Evolutionary conservation across 2,888 invertebrate species (phyloP).

Genomic region (Piscicola geometra): DNA sequence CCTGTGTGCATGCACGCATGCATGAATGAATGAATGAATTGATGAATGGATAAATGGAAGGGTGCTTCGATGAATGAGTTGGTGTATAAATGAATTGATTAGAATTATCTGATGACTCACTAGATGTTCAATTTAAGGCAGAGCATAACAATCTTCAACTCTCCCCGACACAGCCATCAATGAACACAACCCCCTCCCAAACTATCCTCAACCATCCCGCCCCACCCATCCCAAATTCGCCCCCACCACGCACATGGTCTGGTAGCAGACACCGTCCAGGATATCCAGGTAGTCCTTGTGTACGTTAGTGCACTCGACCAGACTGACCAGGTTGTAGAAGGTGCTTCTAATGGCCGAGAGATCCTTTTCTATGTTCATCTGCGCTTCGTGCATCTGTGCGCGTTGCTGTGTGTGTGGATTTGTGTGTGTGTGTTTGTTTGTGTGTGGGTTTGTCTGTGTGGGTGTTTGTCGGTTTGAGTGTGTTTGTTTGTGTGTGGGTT

Average conservation of each 20-base stretch:
- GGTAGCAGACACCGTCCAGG: slow-evolving; percentile 59
- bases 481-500: no score
- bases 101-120: no score
- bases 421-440: no score
- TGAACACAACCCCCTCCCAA: neutral
- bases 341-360: slow-evolving; percentile 30
- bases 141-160: neutral
- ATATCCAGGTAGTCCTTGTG: slow-evolving; percentile 47
- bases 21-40: neutral
- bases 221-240: neutral
- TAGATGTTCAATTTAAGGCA: no score
- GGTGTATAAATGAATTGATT: no score
- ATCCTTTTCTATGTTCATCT: slow-evolving; percentile 20
- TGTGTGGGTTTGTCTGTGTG: no score
- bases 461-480: no score
- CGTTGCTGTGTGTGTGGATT: slow-evolving; percentile 21
- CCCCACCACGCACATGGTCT: slow-evolving; percentile 38
- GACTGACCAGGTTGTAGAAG: slow-evolving; percentile 36
- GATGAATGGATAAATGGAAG: no score
- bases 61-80: no score
- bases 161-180: neutral
- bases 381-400: neutral
- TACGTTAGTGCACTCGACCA: slow-evolving; percentile 41
- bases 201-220: neutral
- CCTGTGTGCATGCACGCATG: slow-evolving; percentile 32